Evolutionary conservation across 2,113 vertebrate species (phyloP), one percentile per base, ranked within the genome.

Genomic region (Pantherophis guttatus): DNA sequence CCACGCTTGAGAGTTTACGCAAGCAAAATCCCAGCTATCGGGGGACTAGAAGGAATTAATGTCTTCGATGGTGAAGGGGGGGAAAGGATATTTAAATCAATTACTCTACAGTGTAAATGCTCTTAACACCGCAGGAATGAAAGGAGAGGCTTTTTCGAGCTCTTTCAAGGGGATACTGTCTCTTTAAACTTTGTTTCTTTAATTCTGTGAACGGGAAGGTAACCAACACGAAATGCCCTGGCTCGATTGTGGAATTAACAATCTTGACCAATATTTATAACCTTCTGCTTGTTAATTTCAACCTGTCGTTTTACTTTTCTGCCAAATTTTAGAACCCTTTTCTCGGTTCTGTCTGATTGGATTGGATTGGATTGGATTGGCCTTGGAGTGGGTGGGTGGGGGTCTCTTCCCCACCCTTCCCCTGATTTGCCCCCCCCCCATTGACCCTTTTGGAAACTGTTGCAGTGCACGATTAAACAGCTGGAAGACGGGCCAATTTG

Each of bases 131-230:
- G 88, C 93, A 96, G 92, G 85, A 33, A 39, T n/a, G 3, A 21
- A 94, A 85, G 58, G 3, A 94, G 90, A 86, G 24, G 55, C 96
- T 94, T 94, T 94, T 92, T 97, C 95, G 94, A 94, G 96, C 95
- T 97, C 94, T 97, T 92, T 90, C 94, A 96, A 97, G 98, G 97
- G 98, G 97, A 98, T 98, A 97, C 98, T 98, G 98, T 98, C 98
- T 99, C 98, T 99, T 98, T 98, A 98, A 98, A 98, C 96, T 96
- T 81, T 94, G 95, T 96, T 96, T 96, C 55, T 90, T 86, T 89
- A 86, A 93, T 96, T 95, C 97, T 98, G 94, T 98, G 96, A 97
- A 96, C 96, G 96, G 96, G 91, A 97, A 96, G 96, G 92, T 95
- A 75, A 95, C 95, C 90, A 50, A 91, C 94, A 95, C 97, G 96